A percentile compares a stretch with the other conserved stretches of the same genome.
These are phyloP conservation scores for Gymnarchus niloticus DNA, from an alignment of 2,113 vertebrate genomes.

Conservation along the genomic window DNA sequence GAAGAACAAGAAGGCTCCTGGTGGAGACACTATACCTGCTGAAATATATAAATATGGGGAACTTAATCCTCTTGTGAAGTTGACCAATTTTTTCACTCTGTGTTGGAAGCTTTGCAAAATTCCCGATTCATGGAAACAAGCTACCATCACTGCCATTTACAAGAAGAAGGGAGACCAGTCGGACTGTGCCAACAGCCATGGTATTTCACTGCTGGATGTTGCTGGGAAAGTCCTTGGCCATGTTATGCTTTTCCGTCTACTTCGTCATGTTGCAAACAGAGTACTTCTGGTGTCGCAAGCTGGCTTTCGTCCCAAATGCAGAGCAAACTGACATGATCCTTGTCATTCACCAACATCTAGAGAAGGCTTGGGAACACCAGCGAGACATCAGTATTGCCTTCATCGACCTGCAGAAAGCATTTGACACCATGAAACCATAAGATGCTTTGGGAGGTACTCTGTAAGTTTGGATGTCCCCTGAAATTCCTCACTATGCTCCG, in stretches of 20 bases:
- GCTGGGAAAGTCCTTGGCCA: neutral
- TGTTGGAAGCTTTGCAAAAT: no score
- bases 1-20: no score
- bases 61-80: no score
- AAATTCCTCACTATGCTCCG: neutral
- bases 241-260: no score
- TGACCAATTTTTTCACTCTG: no score
- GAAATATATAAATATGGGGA: no score
- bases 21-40: no score
- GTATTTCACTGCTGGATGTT: neutral
- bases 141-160: no score
- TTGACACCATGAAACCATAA: neutral
- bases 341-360: neutral
- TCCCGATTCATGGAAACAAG: no score
- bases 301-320: conserved; percentile 10
- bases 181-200: neutral
- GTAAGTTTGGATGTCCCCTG: neutral
- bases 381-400: no score
- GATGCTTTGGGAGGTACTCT: neutral
- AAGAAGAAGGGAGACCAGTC: neutral
- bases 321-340: conserved; percentile 1
- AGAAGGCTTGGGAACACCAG: conserved; percentile 12
- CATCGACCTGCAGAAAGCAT: no score
- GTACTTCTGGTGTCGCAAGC: neutral
- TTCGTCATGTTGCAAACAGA: neutral